These are phyloP conservation scores for Macrostomum cliftonense DNA, from an alignment of 2,888 invertebrate species.

Conservation along the genomic window DNA sequence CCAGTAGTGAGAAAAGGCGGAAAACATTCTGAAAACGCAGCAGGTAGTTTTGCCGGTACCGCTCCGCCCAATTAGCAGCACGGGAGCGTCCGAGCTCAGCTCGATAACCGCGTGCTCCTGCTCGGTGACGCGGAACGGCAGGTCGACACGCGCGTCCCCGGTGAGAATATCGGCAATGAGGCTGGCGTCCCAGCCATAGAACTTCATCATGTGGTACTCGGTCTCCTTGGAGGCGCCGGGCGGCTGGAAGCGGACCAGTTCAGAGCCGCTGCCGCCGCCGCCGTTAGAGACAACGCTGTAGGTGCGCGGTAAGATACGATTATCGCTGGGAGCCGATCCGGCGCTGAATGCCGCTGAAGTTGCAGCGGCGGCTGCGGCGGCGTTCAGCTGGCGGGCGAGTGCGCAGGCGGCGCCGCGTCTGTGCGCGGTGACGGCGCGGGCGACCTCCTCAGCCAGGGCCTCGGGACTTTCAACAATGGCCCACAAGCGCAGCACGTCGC, in stretches of 20 bases:
- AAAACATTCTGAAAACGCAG: slow-evolving; percentile 26
- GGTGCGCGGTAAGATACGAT: not conserved
- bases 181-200: slow-evolving; percentile 22
- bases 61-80: slow-evolving; percentile 26
- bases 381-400: slow-evolving; percentile 8
- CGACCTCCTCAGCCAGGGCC: slow-evolving; percentile 11
- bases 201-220: slow-evolving; percentile 27
- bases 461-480: slow-evolving; percentile 17
- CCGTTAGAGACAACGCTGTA: slow-evolving; percentile 10
- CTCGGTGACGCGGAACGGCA: slow-evolving; percentile 27
- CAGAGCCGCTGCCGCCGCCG: slow-evolving; percentile 16
- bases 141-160: slow-evolving; percentile 20
- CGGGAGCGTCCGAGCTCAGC: slow-evolving; percentile 15
- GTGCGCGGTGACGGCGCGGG: slow-evolving; percentile 21
- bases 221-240: slow-evolving; percentile 22
- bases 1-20: slow-evolving; percentile 22
- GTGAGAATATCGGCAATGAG: slow-evolving; percentile 20
- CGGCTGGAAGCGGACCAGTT: slow-evolving; percentile 15
- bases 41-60: slow-evolving; percentile 30
- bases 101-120: slow-evolving; percentile 25
- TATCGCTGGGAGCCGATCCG: not conserved
- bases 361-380: not conserved
- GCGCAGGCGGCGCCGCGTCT: slow-evolving; percentile 20
- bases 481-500: slow-evolving; percentile 20
- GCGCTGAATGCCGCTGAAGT: not conserved